phyloP scores from a whole-genome alignment of 1,140 invertebrate species.

The Penaeus vannamei region DNA sequence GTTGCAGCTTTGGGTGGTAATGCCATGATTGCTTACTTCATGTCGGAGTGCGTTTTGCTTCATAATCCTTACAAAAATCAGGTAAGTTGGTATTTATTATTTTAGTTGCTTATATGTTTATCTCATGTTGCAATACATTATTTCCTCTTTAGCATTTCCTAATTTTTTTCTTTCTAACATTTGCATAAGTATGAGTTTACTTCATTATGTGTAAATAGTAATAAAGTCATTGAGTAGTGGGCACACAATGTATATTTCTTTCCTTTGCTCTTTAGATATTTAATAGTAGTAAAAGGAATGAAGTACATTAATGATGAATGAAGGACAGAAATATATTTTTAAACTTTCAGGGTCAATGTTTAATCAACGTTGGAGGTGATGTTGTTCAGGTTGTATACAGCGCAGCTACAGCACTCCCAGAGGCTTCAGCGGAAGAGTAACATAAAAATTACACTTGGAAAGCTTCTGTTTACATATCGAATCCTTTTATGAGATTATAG shows the following conservation, averaged over 20 bases:
- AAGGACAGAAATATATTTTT: slow-evolving; percentile 28
- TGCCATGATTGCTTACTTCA: slow-evolving; percentile 93
- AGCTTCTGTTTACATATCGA: no score
- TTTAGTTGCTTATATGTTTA: slow-evolving; percentile 13
- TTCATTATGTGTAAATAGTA: no score
- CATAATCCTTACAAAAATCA: slow-evolving; percentile 97
- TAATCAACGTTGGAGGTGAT: slow-evolving; percentile 95
- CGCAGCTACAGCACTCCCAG: no score
- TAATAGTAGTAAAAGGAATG: background rate
- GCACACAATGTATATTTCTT: no score
- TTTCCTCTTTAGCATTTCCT: slow-evolving; percentile 12
- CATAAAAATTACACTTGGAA: no score
- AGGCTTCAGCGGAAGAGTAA: no score
- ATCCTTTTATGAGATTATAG: no score
- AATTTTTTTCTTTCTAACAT: no score
- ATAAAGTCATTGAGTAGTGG: no score
- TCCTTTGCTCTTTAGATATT: no score
- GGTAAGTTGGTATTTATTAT: slow-evolving; percentile 74
- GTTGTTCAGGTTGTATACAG: slow-evolving; percentile 80
- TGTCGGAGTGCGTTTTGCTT: slow-evolving; percentile 90
- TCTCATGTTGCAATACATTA: slow-evolving; percentile 2
- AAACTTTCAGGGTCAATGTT: slow-evolving; percentile 85
- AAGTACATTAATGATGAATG: slow-evolving; percentile 22
- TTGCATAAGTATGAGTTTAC: no score
- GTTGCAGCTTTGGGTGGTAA: slow-evolving; percentile 95